These are phyloP conservation scores for Microctonus brassicae DNA, from an alignment of 2,888 invertebrate species.

Conservation along the genomic window DNA sequence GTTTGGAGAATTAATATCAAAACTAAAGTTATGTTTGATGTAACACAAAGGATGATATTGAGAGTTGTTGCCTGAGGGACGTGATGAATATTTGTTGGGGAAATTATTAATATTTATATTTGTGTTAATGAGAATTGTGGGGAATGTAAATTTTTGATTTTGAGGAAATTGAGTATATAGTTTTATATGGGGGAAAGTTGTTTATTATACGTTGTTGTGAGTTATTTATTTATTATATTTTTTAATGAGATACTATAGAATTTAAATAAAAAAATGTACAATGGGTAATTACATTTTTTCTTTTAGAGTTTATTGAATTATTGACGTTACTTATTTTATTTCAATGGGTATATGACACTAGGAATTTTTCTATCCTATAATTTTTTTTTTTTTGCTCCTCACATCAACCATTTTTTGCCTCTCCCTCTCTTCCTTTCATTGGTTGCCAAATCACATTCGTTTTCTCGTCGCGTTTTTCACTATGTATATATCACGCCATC, in stretches of 20 bases:
- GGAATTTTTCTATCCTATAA: not conserved
- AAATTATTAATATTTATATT: too few relatives aligned
- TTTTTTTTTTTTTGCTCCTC: not conserved
- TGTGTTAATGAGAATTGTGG: too few relatives aligned
- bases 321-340: not conserved
- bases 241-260: too few relatives aligned
- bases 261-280: not conserved
- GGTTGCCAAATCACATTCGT: not conserved
- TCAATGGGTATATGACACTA: not conserved
- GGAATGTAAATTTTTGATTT: not conserved
- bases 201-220: too few relatives aligned
- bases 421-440: not conserved
- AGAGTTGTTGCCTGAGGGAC: not conserved
- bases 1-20: slow-evolving; percentile 35
- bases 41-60: slow-evolving; percentile 10
- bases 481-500: not conserved
- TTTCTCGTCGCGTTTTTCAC: not conserved
- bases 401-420: not conserved
- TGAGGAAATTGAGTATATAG: too few relatives aligned
- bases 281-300: slow-evolving; percentile 16
- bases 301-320: slow-evolving; percentile 10
- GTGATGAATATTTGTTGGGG: not conserved
- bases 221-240: too few relatives aligned
- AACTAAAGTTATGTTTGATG: slow-evolving; percentile 6
- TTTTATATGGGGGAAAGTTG: too few relatives aligned